Evolutionary conservation across 2,888 invertebrate genomes (phyloP), one percentile per base, ranked within the genome.

Genomic region (Drosophila imparisetae): DNA sequence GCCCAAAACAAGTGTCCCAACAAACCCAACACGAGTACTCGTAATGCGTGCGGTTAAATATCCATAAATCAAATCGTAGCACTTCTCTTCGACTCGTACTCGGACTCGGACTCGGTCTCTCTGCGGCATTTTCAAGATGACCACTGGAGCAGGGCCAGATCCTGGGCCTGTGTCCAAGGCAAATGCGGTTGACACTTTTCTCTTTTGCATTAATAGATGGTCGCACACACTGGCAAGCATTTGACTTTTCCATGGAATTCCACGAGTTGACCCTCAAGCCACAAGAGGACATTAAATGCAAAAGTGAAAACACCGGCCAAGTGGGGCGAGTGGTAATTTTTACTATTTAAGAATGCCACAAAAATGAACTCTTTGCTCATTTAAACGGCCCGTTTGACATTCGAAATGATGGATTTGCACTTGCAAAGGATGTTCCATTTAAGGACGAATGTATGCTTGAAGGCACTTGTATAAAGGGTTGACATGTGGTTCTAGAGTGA

Each of bases 11-110:
- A 80, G 79, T 80, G 78, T 80, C 66, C 80, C 80, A 68, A 67
- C 70, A 74, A 34, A 40, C 66, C 65, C 66, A 40, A 77, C 76
- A 78, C 60, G 54, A 78, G 69, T 83, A 65, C 72, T 80, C 74
- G 83, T 86, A 87, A 86, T 91, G 90, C 86, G 85, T 92, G 92
- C 80, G 92, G 92, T 92, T 92, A 92, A 92, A 92, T 86, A 89
- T 89, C 92, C 92, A 92, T 92, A 92, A 92, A 92, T 92, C 92
- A 92, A 92, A 92, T 87, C 86, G 80, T 76, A 78, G 63, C 80
- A 78, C 81, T 61, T 69, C 72, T 69, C 66, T 53, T 30, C 69
- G n/a, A 58, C 64, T 49, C 54, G 13, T n/a, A 24, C 45, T 29
- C 13, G 15, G 7, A 24, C 29, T 29, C 4, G 21, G 7, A 15